phyloP scores from a whole-genome alignment of 1,140 invertebrate species.

The Drosophila setifemur region DNA sequence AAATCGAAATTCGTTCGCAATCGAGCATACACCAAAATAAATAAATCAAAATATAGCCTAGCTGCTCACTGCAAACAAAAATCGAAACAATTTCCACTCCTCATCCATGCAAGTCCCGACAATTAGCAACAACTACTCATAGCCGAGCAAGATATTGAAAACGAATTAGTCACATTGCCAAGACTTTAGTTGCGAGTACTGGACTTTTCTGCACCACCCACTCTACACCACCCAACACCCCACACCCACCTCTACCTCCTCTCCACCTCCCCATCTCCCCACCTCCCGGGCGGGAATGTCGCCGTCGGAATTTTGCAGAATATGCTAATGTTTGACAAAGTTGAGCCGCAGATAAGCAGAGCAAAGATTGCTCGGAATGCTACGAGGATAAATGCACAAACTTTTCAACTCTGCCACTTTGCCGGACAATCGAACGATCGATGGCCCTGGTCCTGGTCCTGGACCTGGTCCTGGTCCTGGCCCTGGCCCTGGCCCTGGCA shows the following conservation, averaged over 20 bases:
- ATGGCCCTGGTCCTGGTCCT: too few species aligned
- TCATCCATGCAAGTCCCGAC: conserved; percentile 32
- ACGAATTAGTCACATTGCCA: conserved; percentile 44
- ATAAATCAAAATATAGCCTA: conserved; percentile 30
- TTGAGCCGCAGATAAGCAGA: conserved; percentile 19
- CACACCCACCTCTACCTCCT: neutral
- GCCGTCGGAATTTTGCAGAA: conserved; percentile 26
- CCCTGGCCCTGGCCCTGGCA: conserved; percentile 8
- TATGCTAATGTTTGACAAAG: conserved; percentile 44
- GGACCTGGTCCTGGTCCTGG: too few species aligned
- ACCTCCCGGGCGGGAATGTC: neutral
- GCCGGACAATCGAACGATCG: conserved; percentile 8
- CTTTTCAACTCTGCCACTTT: conserved; percentile 14
- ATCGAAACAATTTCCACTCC: conserved; percentile 15
- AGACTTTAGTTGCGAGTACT: conserved; percentile 37
- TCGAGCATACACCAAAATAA: conserved; percentile 39
- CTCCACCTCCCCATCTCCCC: too few species aligned
- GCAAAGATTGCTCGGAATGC: conserved; percentile 14
- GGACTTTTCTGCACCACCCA: conserved; percentile 23
- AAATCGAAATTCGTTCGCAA: conserved; percentile 62
- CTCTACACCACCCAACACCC: neutral
- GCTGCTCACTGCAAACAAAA: conserved; percentile 43
- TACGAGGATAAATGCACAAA: conserved; percentile 11
- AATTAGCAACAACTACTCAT: conserved; percentile 67
- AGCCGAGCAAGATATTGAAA: conserved; percentile 46